Percentiles rank a stretch among this genome's conserved stretches.
These are phyloP conservation scores for Drosophila nigromelanica DNA, from an alignment of 1,140 invertebrate genomes.

Conservation along the genomic window DNA sequence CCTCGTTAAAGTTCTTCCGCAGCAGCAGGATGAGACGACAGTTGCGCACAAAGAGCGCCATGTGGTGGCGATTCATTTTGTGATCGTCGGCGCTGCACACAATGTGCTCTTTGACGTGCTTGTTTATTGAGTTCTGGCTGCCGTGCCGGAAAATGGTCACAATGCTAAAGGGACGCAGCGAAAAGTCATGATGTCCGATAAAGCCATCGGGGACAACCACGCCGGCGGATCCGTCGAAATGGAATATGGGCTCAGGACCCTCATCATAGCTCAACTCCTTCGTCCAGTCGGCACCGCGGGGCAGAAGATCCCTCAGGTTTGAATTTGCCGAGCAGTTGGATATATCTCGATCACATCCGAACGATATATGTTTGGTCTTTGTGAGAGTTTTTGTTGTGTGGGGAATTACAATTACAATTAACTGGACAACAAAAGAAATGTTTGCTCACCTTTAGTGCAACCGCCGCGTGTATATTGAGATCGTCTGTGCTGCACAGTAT, in stretches of 20 bases:
- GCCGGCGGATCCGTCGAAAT: constrained; percentile 96
- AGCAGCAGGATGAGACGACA: constrained; percentile 97
- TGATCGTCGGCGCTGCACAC: constrained; percentile 98
- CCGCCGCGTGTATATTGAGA: constrained; percentile 68
- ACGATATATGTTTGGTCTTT: constrained; percentile 82
- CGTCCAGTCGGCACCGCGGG: constrained; percentile 93
- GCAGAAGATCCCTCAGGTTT: constrained; percentile 91
- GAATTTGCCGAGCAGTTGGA: constrained; percentile 84
- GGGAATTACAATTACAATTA: neutral
- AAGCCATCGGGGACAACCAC: constrained; percentile 92
- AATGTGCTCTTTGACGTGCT: constrained; percentile 96
- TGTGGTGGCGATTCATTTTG: constrained; percentile 99
- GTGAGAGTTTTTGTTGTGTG: too few species aligned
- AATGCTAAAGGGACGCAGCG: constrained; percentile 90
- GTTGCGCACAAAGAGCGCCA: constrained; percentile 97
- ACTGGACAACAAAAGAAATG: neutral
- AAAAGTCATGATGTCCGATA: constrained; percentile 84
- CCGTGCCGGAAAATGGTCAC: constrained; percentile 91
- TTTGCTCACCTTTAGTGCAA: constrained; percentile 71
- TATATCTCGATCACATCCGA: constrained; percentile 82
- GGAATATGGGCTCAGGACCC: constrained; percentile 96
- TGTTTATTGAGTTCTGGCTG: constrained; percentile 86
- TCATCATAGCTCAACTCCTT: constrained; percentile 94
- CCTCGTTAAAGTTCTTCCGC: constrained; percentile 95
- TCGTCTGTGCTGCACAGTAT: constrained; percentile 89